These are phyloP conservation scores for Salvelinus sp. DNA, from an alignment of 2,113 vertebrate genomes.

Conservation along the genomic window DNA sequence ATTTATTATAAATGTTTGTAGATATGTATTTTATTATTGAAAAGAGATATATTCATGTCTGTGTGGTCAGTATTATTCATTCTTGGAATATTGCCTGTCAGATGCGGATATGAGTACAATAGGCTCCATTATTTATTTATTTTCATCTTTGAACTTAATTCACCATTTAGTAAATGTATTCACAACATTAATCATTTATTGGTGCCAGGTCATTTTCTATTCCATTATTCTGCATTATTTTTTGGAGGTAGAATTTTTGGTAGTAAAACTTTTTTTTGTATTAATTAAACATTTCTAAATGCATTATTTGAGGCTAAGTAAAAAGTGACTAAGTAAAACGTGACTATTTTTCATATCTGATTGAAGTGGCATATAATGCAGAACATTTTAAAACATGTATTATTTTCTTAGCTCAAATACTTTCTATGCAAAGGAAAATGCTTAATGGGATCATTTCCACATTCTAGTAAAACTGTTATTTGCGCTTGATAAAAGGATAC, in stretches of 20 bases:
- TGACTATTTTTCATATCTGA: conserved; percentile 28
- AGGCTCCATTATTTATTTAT: conserved; percentile 37
- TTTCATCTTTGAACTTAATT: conserved; percentile 37
- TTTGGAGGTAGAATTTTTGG: conserved; percentile 18
- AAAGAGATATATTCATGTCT: conserved; percentile 60
- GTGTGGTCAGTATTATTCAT: conserved; percentile 67
- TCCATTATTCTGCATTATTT: conserved; percentile 32
- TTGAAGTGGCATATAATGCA: conserved; percentile 39
- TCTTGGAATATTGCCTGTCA: conserved; percentile 64
- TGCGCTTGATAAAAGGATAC: conserved; percentile 41
- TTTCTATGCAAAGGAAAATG: conserved; percentile 72
- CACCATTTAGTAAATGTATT: conserved; percentile 46
- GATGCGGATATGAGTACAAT: conserved; percentile 50
- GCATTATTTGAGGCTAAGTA: too few species aligned
- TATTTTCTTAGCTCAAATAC: conserved; percentile 62
- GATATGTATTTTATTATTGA: conserved; percentile 73
- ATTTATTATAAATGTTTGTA: conserved; percentile 70
- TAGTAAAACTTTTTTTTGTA: conserved; percentile 10
- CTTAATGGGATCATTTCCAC: conserved; percentile 45
- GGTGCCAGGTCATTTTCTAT: conserved; percentile 11
- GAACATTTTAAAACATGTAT: conserved; percentile 40
- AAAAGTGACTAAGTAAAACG: conserved; percentile 22
- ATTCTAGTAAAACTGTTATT: conserved; percentile 47
- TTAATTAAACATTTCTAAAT: conserved; percentile 10
- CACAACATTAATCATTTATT: conserved; percentile 69